Percentiles rank a stretch among this genome's conserved stretches.
These are phyloP conservation scores for Saxicola maurus DNA, from an alignment of 2,797 vertebrate species.

Conservation along the genomic window DNA sequence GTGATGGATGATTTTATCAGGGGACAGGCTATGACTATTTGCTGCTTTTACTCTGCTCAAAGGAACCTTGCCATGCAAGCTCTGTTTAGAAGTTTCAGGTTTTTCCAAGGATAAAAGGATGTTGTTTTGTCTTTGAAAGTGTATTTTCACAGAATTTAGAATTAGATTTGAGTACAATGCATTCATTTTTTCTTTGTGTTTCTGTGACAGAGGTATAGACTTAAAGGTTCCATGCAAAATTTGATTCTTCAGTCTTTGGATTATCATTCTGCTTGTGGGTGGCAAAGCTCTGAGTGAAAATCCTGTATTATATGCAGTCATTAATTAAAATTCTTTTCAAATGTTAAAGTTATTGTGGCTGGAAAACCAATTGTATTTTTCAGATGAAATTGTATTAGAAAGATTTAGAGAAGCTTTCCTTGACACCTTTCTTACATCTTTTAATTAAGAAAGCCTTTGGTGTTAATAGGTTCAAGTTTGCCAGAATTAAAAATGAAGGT, in stretches of 20 bases:
- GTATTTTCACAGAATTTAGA: not conserved
- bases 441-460: not conserved
- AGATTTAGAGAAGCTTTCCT: constrained; percentile 1
- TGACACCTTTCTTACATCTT: not conserved
- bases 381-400: not conserved
- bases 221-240: not conserved
- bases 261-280: not conserved
- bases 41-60: not conserved
- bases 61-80: not conserved
- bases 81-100: not conserved
- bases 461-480: constrained; percentile 5
- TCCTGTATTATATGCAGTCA: not conserved
- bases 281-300: constrained; percentile 3
- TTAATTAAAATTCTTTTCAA: constrained; percentile 13
- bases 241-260: not conserved
- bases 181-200: not conserved
- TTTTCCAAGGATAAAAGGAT: not conserved
- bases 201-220: not conserved
- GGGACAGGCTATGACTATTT: not conserved
- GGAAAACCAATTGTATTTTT: not conserved
- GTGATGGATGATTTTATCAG: not conserved
- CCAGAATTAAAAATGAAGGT: not conserved
- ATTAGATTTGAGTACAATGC: not conserved
- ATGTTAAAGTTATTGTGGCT: not conserved
- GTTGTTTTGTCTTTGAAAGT: not conserved